Conservation (phyloP, 53 echinoderm and acorn worm genomes). For the Arbacia lixula region DNA sequence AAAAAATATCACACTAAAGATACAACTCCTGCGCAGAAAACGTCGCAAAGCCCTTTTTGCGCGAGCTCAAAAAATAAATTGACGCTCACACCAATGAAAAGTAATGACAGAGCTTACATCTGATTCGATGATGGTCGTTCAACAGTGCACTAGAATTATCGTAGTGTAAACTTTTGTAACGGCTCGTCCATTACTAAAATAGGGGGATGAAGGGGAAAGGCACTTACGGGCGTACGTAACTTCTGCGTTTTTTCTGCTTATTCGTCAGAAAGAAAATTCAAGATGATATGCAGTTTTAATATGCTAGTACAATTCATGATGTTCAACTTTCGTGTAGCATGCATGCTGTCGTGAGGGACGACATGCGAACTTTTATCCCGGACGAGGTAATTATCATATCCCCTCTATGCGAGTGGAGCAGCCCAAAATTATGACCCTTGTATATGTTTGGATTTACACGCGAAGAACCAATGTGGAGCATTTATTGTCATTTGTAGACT, state of each 20-base stretch:
- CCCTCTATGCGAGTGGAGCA: slow-evolving; percentile 33
- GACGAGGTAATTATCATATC: not conserved
- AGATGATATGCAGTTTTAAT: not conserved
- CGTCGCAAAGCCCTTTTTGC: slow-evolving; percentile 31
- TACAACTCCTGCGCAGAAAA: slow-evolving; percentile 31
- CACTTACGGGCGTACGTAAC: no score
- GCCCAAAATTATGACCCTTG: slow-evolving; percentile 41
- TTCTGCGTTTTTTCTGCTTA: no score
- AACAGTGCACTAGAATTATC: slow-evolving; percentile 54
- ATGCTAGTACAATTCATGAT: not conserved
- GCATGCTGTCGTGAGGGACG: not conserved
- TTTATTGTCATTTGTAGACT: slow-evolving; percentile 54
- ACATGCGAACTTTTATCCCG: not conserved
- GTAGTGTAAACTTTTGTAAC: slow-evolving; percentile 43
- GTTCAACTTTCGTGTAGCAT: not conserved
- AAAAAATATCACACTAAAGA: slow-evolving; percentile 33
- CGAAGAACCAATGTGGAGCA: slow-evolving; percentile 55
- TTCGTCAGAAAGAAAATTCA: not conserved
- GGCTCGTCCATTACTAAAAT: slow-evolving; percentile 31
- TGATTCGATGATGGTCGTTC: slow-evolving; percentile 46
- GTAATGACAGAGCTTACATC: slow-evolving; percentile 43
- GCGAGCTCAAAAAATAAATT: slow-evolving; percentile 44
- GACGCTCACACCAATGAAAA: slow-evolving; percentile 43
- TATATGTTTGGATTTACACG: slow-evolving; percentile 53
- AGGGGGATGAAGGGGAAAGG: not conserved